phyloP scores from a whole-genome alignment of 2,888 invertebrate species.

The Agonopterix subpropinquella region DNA sequence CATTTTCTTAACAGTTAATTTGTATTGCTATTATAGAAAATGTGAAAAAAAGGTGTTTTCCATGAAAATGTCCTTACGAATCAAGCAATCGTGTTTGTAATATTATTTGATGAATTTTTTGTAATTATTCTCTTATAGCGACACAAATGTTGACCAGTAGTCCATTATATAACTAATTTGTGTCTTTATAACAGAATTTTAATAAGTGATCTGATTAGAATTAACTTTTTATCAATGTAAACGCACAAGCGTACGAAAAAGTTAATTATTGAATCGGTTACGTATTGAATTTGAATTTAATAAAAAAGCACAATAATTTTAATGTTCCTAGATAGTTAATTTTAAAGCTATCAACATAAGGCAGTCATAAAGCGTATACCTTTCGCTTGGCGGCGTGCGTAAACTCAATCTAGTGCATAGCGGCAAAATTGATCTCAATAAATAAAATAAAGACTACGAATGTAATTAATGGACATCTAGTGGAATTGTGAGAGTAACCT shows the following conservation, averaged over 20 bases:
- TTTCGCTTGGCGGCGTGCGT: conserved; percentile 35
- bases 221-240: no score
- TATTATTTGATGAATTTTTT: not conserved
- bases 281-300: not conserved
- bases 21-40: no score
- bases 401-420: conserved; percentile 47
- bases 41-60: not conserved
- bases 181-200: conserved; percentile 22
- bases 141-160: conserved; percentile 16
- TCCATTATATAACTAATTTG: conserved; percentile 18
- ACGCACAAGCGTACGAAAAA: no score
- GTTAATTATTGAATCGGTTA: no score
- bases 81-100: not conserved
- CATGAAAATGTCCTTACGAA: not conserved
- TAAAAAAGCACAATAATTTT: conserved; percentile 14
- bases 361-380: not conserved
- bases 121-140: conserved; percentile 19
- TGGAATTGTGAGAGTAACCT: conserved; percentile 68
- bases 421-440: conserved; percentile 72
- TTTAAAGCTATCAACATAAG: not conserved
- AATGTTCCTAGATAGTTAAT: conserved; percentile 23
- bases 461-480: conserved; percentile 51
- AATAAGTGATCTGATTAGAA: no score
- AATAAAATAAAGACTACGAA: conserved; percentile 61
- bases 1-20: no score